Evolutionary conservation across 1,140 invertebrate genomes (phyloP).

Genomic region (Bombus soroeensis): DNA sequence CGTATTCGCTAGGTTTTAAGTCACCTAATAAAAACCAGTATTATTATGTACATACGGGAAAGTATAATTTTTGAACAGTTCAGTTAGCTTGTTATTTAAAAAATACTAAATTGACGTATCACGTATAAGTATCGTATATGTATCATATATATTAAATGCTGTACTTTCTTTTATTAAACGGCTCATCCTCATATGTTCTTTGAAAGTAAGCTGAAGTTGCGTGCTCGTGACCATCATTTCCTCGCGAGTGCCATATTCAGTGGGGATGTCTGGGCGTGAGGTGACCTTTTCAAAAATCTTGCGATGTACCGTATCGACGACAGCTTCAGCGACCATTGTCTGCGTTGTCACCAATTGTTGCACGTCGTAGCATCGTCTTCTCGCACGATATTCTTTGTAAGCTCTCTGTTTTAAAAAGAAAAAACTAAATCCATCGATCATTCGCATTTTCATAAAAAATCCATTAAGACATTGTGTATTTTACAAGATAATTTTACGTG

Average conservation of each 20-base stretch:
- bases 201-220: slow-evolving; percentile 60
- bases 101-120: background rate
- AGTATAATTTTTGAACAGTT: background rate
- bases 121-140: too few species aligned
- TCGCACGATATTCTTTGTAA: slow-evolving; percentile 63
- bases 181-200: slow-evolving; percentile 55
- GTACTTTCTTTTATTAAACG: slow-evolving; percentile 36
- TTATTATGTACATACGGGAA: too few species aligned
- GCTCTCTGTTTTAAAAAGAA: slow-evolving; percentile 43
- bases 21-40: background rate
- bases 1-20: background rate
- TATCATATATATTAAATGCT: too few species aligned
- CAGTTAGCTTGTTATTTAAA: background rate
- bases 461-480: too few species aligned
- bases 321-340: slow-evolving; percentile 56
- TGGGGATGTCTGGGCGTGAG: slow-evolving; percentile 53
- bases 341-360: slow-evolving; percentile 36
- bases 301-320: slow-evolving; percentile 62
- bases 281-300: slow-evolving; percentile 64
- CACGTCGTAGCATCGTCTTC: slow-evolving; percentile 9
- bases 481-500: too few species aligned
- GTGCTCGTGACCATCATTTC: slow-evolving; percentile 45
- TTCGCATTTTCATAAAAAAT: too few species aligned
- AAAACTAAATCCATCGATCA: too few species aligned
- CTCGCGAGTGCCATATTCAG: slow-evolving; percentile 57